Base-by-base conservation (phyloP, 2,113 vertebrate genomes). In the Galeopterus variegatus region DNA sequence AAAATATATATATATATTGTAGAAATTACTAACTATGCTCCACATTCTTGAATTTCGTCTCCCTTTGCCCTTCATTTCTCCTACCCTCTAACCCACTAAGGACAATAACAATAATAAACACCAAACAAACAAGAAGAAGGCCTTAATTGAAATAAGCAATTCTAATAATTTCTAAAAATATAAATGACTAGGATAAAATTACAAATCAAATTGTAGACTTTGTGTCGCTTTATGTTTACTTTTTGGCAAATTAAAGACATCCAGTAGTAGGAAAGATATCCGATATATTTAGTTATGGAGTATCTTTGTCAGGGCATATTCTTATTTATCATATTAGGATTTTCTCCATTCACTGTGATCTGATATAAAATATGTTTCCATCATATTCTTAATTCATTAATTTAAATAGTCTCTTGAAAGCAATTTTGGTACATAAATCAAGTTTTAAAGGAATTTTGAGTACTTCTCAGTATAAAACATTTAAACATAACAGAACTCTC, bases 321-420 rank as follows among this genome's bases (percentile, higher is more conserved):
- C 52, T 85, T 45, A 84, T 80, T 80, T 94, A 85, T 24, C 48
- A 52, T 64, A 75, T 92, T 41, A 92, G 36, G 14, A 56, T 80
- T 92, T 96, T 24, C 52, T 92, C 60, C 24, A 82, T 77, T 82
- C 3, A 82, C 3, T 23, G 26, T 83, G 31, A 83, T 54, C 79
- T 76, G 45, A 91, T 70, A 82, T 56, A 72, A 95, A 75, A 75
- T 82, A 45, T 45, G 8, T 69, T 95, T 90, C 14, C 15, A 76
- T 11, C n/a, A 64, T 87, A 93, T 50, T 18, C 24, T 92, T 60
- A 70, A 75, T 24, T 70, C 69, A 76, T 82, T 93, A 69, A 81
- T 54, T 54, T 86, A 86, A 93, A 76, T 56, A 18, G 11, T 88
- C 52, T 7, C 15, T 70, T 92, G 60, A 69, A 70, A 95, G 45